Evolutionary conservation across 1,140 invertebrate species (phyloP), one percentile per base, ranked within the genome.

Genomic region (Drosophila pachea): DNA sequence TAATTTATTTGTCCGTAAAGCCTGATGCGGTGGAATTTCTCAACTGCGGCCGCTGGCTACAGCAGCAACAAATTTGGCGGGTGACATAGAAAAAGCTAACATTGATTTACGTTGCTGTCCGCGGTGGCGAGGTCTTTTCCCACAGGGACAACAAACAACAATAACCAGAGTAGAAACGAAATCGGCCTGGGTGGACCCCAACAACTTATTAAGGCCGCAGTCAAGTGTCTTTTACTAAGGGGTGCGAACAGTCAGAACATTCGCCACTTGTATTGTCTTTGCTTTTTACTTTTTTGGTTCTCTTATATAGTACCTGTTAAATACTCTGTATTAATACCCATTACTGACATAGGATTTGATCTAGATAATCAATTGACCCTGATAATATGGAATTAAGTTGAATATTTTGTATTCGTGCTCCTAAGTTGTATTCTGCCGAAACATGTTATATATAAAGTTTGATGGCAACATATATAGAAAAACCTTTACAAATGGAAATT

Each of bases 91-190:
- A 45, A 60, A 56, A 47, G 67, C 70, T 79, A 84, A 84, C 79
- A 73, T 71, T 84, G 79, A 84, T 84, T 84, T 84, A 84, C 79
- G 79, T 22, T 38, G 31, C 33, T 47, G 54, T n/a, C 60, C 52
- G 45, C 12, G 48, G 14, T 35, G 55, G 8, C 31, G 43, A 36
- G 31, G 40, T 22, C 48, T 52, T 75, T 76, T 81, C 79, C 79
- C 79, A 84, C 36, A 61, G 81, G 76, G 54, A 69, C 76, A 76
- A 84, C 79, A 84, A 84, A 84, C 79, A 78, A 84, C 81, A 84
- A 84, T 84, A 66, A 84, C 56, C 58, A 35, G 47, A 45, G 38
- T 49, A 42, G 48, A 12, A 68, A 33, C 47, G 40, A 38, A 58
- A 55, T 38, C 36, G 52, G 40, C 7, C 38, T 48, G 35, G n/a